Evolutionary conservation across 2,888 invertebrate genomes (phyloP), one percentile per base, ranked within the genome.

Genomic region (Drosophila yooni): DNA sequence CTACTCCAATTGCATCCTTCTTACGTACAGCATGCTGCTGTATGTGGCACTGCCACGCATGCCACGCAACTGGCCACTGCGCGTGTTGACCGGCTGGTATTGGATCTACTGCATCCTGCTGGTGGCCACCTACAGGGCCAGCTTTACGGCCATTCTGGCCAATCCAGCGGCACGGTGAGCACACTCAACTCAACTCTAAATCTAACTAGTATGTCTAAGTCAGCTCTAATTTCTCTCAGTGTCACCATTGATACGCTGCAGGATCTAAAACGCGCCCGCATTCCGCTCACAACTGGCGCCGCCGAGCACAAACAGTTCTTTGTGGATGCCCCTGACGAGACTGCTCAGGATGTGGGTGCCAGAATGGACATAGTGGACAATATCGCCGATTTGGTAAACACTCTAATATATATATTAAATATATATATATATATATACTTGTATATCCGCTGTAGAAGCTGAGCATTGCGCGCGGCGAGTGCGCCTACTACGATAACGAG

Each of bases 11-110:
- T 96, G 97, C 91, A 94, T 96, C 74, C 93, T 97, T 18, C 96
- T 97, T 82, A 96, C 97, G 0, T 97, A 96, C 88, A 96, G 97
- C 82, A 97, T 97, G 97, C 92, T 97, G 56, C 93, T 97, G 8
- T 95, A 96, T 75, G 96, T 97, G 33, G 96, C 97, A 0, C 90
- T 97, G 65, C 97, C 97, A 0, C 95, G 95, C 87, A 94, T 97
- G 79, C 97, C 97, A 0, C 94, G 94, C 21, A 96, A 96, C 21
- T 97, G 97, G 97, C 96, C 97, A 0, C 94, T 97, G 50, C 94
- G 97, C 40, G 94, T 97, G 34, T 94, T 97, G 18, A 97, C 97
- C 2, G 97, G 97, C 0, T 97, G 97, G 96, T 97, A 97, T 93
- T 97, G 97, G 97, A 92, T 97, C 2, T 98, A 97, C 91, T 96